Conservation (phyloP, 2,797 vertebrate genomes). For the Peromyscus eremicus region DNA sequence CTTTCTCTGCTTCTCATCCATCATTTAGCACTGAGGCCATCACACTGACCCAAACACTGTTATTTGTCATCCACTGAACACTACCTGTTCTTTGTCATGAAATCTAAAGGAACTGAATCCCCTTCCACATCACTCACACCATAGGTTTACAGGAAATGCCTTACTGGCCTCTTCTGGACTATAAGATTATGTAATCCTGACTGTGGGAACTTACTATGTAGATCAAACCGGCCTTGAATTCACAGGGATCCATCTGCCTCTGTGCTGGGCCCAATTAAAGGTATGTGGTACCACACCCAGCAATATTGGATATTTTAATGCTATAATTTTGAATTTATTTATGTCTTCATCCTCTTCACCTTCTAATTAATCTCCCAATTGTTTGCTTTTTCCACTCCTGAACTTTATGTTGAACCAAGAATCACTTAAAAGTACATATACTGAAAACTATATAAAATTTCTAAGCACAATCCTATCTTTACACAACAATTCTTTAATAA, state of each 20-base stretch:
- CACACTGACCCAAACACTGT: not conserved
- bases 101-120: slow-evolving; percentile 42
- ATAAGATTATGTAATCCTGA: not conserved
- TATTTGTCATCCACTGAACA: not conserved
- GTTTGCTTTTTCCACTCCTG: slow-evolving; percentile 44
- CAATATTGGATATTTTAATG: not conserved
- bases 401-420: not conserved
- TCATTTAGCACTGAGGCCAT: not conserved
- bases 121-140: slow-evolving; percentile 13
- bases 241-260: not conserved
- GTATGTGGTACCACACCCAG: not conserved
- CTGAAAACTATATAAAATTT: not conserved
- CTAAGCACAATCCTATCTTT: slow-evolving; percentile 43
- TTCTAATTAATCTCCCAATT: not conserved
- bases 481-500: slow-evolving; percentile 28
- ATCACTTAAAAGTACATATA: slow-evolving; percentile 27
- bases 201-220: too few species aligned
- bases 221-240: not conserved
- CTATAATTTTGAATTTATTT: not conserved
- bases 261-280: not conserved
- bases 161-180: not conserved
- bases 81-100: not conserved
- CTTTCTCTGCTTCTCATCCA: slow-evolving; percentile 18
- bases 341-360: not conserved
- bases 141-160: not conserved